Base-by-base conservation (phyloP, 1,140 invertebrate species). In the Drosophila sp. region DNA sequence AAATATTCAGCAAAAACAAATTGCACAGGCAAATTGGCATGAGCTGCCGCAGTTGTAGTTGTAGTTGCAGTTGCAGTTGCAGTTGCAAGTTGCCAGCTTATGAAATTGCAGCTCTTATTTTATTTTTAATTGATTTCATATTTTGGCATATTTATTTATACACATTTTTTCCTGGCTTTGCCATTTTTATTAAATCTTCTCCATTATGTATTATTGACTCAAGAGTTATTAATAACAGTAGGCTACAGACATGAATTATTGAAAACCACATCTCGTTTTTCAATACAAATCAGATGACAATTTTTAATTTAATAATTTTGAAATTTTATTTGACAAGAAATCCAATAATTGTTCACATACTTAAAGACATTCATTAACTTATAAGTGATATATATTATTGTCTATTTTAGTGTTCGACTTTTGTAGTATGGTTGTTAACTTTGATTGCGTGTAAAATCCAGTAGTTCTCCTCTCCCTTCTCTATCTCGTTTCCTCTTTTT, bases 51-150 rank as follows among this genome's bases (percentile, higher is more conserved):
- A 29, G 27, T 32, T 38, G 8, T 9, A 2, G 27, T 32, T 38
- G 8, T 9, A 4, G 16, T 21, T 8, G 48, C 13, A n/a, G 34
- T 8, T 57, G 64, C 54, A 11, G 9, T 21, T 53, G 56, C 57
- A 21, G 6, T 65, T 48, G 41, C 69, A 53, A 4, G 57, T 40
- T 40, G 40, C 62, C 72, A 76, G 81, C 82, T 86, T 87, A 86
- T 86, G 82, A 86, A 87, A 86, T 87, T 81, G 82, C 78, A 76
- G 78, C 78, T 87, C 86, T 80, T 66, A 72, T 72, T 58, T 72
- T 43, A 18, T 84, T 83, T 86, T 86, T 86, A 86, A 86, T 86
- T 87, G 82, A 86, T 84, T 87, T 84, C 82, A 78, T 81, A 79
- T 84, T 84, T 64, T 64, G 41, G 57, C 74, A 86, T 84, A 84